Percentiles rank a stretch among this genome's conserved stretches.
Conservation (phyloP, 1,140 invertebrate species). For the Drosophila littoralis region DNA sequence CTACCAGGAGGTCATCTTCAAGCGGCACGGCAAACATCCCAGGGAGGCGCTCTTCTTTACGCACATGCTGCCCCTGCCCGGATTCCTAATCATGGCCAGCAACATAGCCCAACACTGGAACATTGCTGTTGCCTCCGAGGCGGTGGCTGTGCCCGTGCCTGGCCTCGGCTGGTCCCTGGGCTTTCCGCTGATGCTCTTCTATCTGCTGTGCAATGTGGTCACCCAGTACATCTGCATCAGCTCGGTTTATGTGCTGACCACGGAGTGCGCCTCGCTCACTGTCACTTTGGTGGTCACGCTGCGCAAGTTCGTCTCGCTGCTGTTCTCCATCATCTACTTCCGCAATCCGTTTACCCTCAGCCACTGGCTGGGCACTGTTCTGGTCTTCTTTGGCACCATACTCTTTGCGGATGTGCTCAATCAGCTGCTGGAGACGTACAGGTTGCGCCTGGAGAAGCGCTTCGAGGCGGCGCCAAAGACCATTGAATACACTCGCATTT, state of each 20-base stretch:
- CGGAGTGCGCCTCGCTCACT: constrained; percentile 96
- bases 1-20: constrained; percentile 96
- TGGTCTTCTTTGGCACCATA: constrained; percentile 97
- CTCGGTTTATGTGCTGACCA: constrained; percentile 96
- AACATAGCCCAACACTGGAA: constrained; percentile 91
- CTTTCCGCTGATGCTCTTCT: constrained; percentile 91
- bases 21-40: constrained; percentile 96
- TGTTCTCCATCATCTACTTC: constrained; percentile 98
- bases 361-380: constrained; percentile 96
- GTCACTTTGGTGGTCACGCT: constrained; percentile 98
- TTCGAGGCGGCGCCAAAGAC: not conserved
- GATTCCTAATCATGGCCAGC: constrained; percentile 85
- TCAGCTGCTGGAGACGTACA: constrained; percentile 45
- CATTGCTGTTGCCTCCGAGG: constrained; percentile 84
- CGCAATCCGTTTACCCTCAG: constrained; percentile 95
- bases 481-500: constrained; percentile 34
- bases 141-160: constrained; percentile 77
- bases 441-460: constrained; percentile 7
- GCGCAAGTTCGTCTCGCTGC: constrained; percentile 96
- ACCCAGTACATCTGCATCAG: constrained; percentile 98
- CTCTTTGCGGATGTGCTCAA: constrained; percentile 88
- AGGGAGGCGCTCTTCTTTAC: constrained; percentile 97
- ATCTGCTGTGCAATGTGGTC: constrained; percentile 93
- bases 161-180: constrained; percentile 85
- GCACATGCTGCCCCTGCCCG: constrained; percentile 74